A percentile compares a stretch with the other conserved stretches of the same genome.
These are phyloP conservation scores for honey bee (Apis mellifera) DNA, from an alignment of 1,140 invertebrate species.

Conservation along the genomic window DNA sequence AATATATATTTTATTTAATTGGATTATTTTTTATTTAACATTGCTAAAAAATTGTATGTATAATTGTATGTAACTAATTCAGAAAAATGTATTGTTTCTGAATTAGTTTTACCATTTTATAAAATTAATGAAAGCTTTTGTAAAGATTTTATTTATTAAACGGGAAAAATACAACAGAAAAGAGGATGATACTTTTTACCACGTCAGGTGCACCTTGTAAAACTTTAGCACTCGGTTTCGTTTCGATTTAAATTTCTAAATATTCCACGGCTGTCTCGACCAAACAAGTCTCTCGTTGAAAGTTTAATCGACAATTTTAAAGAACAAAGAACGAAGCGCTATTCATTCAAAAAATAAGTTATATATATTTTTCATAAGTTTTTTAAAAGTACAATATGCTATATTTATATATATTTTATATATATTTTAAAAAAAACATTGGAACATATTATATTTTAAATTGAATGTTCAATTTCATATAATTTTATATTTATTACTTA, in stretches of 20 bases:
- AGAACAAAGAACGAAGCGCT: background rate
- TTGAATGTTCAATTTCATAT: background rate
- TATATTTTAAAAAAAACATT: background rate
- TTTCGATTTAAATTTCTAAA: constrained; percentile 5
- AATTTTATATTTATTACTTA: too few relatives aligned
- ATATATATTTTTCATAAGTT: background rate
- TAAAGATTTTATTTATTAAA: background rate
- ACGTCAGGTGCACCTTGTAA: background rate
- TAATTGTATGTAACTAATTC: too few relatives aligned
- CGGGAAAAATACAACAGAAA: too few relatives aligned
- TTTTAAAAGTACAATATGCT: background rate
- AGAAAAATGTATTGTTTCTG: background rate
- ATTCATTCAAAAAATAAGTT: background rate
- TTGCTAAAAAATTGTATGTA: too few relatives aligned
- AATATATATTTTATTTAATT: background rate
- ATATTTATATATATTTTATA: too few relatives aligned
- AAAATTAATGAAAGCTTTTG: background rate
- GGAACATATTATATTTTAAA: background rate
- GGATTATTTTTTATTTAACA: background rate
- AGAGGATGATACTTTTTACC: background rate
- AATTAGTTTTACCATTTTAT: background rate
- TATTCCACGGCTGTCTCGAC: background rate
- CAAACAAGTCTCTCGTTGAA: background rate
- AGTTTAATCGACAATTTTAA: constrained; percentile 10
- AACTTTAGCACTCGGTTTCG: background rate